Evolutionary conservation across 2,797 vertebrate genomes (phyloP).

Genomic region (Leucoraja ocellata): DNA sequence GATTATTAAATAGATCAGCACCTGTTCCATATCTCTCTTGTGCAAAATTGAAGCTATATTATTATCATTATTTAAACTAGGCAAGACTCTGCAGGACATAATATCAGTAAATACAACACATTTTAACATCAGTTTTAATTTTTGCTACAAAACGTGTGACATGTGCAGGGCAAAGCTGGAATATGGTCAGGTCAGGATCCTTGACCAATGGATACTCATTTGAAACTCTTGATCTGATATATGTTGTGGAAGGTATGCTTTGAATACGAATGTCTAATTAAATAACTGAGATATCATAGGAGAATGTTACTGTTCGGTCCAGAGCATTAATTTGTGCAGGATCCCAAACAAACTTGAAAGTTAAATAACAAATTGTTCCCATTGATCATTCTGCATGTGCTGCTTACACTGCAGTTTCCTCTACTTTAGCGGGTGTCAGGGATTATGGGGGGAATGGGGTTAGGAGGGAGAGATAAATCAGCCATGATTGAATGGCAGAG

Average conservation of each 20-base stretch:
- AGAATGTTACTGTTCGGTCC: background rate
- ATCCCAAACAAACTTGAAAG: no score
- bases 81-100: background rate
- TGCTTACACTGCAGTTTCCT: background rate
- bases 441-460: no score
- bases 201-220: background rate
- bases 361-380: no score
- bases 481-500: no score
- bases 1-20: background rate
- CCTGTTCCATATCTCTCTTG: background rate
- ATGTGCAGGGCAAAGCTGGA: background rate
- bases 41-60: background rate
- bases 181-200: background rate
- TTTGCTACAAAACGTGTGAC: background rate
- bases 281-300: background rate
- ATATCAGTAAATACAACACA: background rate
- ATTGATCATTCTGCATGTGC: background rate
- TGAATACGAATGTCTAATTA: background rate
- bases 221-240: background rate
- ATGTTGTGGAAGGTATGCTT: background rate
- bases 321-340: background rate
- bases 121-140: background rate
- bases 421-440: no score
- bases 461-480: no score
- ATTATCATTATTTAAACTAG: background rate